A percentile compares a stretch with the other conserved stretches of the same genome.
phyloP scores from a whole-genome alignment of 2,888 invertebrate species.

The Apotomis turbidana region DNA sequence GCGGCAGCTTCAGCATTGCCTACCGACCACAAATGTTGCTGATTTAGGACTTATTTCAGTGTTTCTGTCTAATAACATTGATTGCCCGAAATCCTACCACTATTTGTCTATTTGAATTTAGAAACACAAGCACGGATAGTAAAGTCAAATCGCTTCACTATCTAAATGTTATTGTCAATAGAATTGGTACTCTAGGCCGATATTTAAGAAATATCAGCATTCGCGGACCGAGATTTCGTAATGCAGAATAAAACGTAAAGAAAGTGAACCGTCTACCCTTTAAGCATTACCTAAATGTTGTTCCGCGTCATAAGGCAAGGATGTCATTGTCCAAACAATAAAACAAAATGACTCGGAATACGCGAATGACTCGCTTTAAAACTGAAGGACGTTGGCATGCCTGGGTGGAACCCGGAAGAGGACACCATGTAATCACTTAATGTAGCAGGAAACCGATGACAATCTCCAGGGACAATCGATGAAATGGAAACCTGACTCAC shows the following conservation, averaged over 20 bases:
- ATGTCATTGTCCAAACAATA: conserved; percentile 28
- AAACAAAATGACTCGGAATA: conserved; percentile 37
- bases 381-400: conserved; percentile 5
- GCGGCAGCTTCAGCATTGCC: too few relatives aligned
- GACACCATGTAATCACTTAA: conserved; percentile 9
- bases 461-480: not conserved
- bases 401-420: conserved; percentile 14
- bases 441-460: not conserved
- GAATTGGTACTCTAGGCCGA: too few relatives aligned
- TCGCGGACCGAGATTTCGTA: not conserved
- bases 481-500: not conserved
- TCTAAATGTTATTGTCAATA: too few relatives aligned
- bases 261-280: not conserved
- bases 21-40: too few relatives aligned
- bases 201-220: too few relatives aligned
- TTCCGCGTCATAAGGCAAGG: conserved; percentile 26
- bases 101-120: too few relatives aligned
- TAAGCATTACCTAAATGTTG: conserved; percentile 2
- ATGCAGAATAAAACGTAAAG: not conserved
- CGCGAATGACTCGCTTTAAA: conserved; percentile 29
- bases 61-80: too few relatives aligned
- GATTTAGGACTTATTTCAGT: too few relatives aligned
- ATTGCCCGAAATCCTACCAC: too few relatives aligned
- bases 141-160: too few relatives aligned
- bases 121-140: too few relatives aligned